Evolutionary conservation across 2,888 invertebrate species (phyloP).

Genomic region (Platycheirus albimanus): DNA sequence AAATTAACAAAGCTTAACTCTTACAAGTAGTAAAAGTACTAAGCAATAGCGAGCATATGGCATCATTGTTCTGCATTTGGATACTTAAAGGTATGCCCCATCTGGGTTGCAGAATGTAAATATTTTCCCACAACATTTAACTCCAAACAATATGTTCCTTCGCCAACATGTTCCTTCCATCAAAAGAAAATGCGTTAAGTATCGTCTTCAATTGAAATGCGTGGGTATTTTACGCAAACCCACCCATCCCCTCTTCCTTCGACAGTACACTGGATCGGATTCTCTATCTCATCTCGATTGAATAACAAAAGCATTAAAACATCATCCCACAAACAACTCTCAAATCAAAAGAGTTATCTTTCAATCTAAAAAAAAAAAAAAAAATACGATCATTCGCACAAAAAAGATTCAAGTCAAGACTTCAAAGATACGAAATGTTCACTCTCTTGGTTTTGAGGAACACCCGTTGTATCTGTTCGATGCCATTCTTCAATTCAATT

Average conservation of each 20-base stretch:
- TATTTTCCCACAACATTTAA: constrained; percentile 4
- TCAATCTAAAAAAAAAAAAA: constrained; percentile 40
- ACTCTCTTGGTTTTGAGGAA: constrained; percentile 14
- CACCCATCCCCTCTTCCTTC: constrained; percentile 37
- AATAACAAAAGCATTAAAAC: constrained; percentile 24
- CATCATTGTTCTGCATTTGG: neutral
- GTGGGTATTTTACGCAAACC: constrained; percentile 58
- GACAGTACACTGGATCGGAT: constrained; percentile 54
- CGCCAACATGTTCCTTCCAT: neutral
- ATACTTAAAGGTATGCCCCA: too few species aligned
- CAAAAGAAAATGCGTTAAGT: constrained; percentile 44
- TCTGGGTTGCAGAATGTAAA: neutral
- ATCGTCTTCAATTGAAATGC: constrained; percentile 68
- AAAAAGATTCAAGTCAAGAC: constrained; percentile 35
- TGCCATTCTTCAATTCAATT: constrained; percentile 55
- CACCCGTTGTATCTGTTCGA: constrained; percentile 2
- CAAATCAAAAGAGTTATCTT: constrained; percentile 52
- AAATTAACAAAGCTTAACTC: too few species aligned
- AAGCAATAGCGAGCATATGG: neutral
- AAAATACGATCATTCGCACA: constrained; percentile 35
- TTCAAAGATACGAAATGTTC: constrained; percentile 26
- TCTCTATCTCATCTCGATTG: constrained; percentile 38
- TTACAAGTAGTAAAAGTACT: neutral
- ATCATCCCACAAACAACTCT: neutral
- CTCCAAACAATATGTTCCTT: neutral